Evolutionary conservation across 2,888 invertebrate species (phyloP), one percentile per base, ranked within the genome.

Genomic region (Alentia gelatinosa): DNA sequence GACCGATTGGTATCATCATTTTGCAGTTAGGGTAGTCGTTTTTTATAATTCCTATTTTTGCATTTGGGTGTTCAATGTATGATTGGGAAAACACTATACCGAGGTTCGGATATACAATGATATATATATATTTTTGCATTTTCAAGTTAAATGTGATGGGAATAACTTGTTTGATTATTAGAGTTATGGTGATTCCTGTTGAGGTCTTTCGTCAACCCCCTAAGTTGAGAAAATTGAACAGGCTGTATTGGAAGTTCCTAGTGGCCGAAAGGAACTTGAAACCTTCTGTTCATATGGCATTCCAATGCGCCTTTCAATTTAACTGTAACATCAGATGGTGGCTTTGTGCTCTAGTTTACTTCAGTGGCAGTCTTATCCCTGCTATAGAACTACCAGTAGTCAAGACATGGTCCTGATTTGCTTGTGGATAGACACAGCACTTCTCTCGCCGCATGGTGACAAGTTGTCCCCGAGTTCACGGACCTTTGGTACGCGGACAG

Each of bases 21-120:
- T 90, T 90, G 90, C 90, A 90, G 84, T 90, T 90, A 90, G 84
- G 84, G 84, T 90, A 90, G 90, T 84, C 83, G 63, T 90, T 90
- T 86, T 90, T 90, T 90, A 90, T 90, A 90, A 90, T 90, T 90
- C 84, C 90, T 90, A 90, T 90, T 90, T 90, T 90, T 90, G 90
- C 90, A 90, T 90, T 90, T 90, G 90, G 84, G 84, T 90, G 90
- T 90, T 90, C 90, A 84, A 86, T 90, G 74, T 90, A 83, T 56
- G 79, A 84, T 63, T 84, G 84, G 50, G 84, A 90, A 86, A 86
- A 86, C 1, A 56, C 47, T 40, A 33, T 89, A 33, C 30, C 33
- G 63, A 89, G 89, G 89, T 89, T 89, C 37, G 89, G 68, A 89
- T 86, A 40, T 90, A 79, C 26, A 83, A 90, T 90, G 83, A 79